Evolutionary conservation across 2,888 invertebrate genomes (phyloP).

Genomic region (Lycaena phlaeas): DNA sequence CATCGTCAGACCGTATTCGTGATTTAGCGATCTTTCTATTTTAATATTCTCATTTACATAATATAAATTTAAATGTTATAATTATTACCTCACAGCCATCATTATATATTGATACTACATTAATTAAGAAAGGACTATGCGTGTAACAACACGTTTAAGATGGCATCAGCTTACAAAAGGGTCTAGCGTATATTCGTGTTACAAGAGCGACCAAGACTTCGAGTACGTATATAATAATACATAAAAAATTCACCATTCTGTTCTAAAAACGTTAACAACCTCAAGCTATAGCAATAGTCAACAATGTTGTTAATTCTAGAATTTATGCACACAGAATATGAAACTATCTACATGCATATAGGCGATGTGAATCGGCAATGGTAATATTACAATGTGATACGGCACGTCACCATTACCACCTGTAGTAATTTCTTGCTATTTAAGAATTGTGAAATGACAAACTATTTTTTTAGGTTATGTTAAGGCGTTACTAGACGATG

Average conservation of each 20-base stretch:
- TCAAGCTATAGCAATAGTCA: conserved; percentile 74
- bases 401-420: too few species aligned
- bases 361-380: too few species aligned
- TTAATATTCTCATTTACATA: conserved; percentile 58
- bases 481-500: too few species aligned
- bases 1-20: conserved; percentile 36
- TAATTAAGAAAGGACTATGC: conserved; percentile 66
- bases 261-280: conserved; percentile 72
- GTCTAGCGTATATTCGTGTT: conserved; percentile 65
- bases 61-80: conserved; percentile 70
- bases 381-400: too few species aligned
- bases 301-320: conserved; percentile 70
- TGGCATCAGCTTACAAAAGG: conserved; percentile 67
- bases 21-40: conserved; percentile 45
- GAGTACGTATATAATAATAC: conserved; percentile 48
- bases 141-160: conserved; percentile 61
- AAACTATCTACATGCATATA: conserved; percentile 43
- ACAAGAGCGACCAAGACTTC: conserved; percentile 44
- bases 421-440: too few species aligned
- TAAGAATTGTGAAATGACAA: too few species aligned
- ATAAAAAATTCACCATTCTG: conserved; percentile 67
- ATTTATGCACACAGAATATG: conserved; percentile 65
- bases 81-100: conserved; percentile 73
- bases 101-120: conserved; percentile 72
- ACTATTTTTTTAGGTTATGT: too few species aligned